A percentile compares a stretch with the other conserved stretches of the same genome.
Evolutionary conservation across 2,888 invertebrate species (phyloP).

Genomic region (Drosophila neutralis): DNA sequence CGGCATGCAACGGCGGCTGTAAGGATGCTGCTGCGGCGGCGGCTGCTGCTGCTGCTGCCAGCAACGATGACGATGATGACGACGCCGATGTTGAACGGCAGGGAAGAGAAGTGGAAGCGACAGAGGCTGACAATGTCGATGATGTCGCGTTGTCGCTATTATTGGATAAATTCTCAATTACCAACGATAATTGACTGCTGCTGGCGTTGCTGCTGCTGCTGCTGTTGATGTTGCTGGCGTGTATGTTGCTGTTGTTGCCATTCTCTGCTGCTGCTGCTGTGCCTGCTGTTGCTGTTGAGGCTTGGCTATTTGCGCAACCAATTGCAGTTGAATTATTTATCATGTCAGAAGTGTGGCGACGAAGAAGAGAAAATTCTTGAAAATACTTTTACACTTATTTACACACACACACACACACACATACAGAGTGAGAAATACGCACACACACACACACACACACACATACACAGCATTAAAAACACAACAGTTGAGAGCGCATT

Average conservation of each 20-base stretch:
- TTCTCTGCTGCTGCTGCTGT: conserved; percentile 44
- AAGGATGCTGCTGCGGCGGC: conserved; percentile 32
- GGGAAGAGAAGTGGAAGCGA: conserved; percentile 32
- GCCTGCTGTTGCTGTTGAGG: conserved; percentile 40
- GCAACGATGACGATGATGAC: conserved; percentile 31
- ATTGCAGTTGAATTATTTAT: conserved; percentile 79
- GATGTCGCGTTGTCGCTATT: conserved; percentile 71
- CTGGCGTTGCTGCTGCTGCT: conserved; percentile 35
- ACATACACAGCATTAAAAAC: conserved; percentile 59
- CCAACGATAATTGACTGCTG: conserved; percentile 83
- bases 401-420: conserved; percentile 53
- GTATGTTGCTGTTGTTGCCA: conserved; percentile 38
- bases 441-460: conserved; percentile 44
- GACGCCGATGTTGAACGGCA: conserved; percentile 50
- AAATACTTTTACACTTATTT: conserved; percentile 75
- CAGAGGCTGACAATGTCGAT: conserved; percentile 44
- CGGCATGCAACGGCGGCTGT: conserved; percentile 63
- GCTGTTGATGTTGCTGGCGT: conserved; percentile 18
- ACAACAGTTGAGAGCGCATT: conserved; percentile 42
- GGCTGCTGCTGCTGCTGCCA: neutral
- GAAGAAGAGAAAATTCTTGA: conserved; percentile 76
- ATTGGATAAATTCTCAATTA: conserved; percentile 84
- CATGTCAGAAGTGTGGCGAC: conserved; percentile 67
- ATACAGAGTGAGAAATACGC: conserved; percentile 21
- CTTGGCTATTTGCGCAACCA: conserved; percentile 75